Evolutionary conservation across 2,113 vertebrate species (phyloP).

Genomic region (Actinemys pallida): DNA sequence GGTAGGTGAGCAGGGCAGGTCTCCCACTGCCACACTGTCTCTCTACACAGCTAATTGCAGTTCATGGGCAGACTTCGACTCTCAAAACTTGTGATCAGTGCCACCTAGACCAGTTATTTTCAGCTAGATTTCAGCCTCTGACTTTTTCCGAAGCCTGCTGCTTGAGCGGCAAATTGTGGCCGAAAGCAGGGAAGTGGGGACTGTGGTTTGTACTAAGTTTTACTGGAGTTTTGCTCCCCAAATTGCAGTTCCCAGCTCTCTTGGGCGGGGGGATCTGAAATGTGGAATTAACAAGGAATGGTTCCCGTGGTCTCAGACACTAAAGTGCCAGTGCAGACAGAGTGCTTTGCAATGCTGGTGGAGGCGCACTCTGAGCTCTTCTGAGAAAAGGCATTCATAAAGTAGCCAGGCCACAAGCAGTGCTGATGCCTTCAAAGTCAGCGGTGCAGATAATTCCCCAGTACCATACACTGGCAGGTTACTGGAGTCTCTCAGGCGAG

Average conservation of each 20-base stretch:
- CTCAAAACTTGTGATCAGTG: neutral
- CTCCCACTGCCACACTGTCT: neutral
- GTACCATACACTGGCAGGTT: neutral
- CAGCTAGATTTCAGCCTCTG: fast-evolving
- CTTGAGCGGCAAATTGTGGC: neutral
- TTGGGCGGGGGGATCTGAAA: neutral
- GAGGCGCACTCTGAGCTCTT: neutral
- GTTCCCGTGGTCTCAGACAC: neutral
- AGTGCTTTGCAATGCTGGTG: neutral
- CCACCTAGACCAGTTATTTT: neutral
- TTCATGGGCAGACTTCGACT: neutral
- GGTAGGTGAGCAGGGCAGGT: neutral
- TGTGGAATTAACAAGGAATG: neutral
- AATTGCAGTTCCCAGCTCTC: neutral
- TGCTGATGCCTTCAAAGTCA: neutral
- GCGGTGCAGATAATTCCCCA: neutral
- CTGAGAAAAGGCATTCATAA: neutral
- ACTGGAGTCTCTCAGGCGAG: neutral
- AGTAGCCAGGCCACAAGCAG: neutral
- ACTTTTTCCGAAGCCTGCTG: neutral
- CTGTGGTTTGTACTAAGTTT: neutral
- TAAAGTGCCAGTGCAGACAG: neutral
- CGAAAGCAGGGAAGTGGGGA: neutral
- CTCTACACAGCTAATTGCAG: neutral
- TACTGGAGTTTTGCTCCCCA: neutral